These are phyloP conservation scores for Lagorchestes hirsutus DNA, from an alignment of 2,797 vertebrate species.

Conservation along the genomic window DNA sequence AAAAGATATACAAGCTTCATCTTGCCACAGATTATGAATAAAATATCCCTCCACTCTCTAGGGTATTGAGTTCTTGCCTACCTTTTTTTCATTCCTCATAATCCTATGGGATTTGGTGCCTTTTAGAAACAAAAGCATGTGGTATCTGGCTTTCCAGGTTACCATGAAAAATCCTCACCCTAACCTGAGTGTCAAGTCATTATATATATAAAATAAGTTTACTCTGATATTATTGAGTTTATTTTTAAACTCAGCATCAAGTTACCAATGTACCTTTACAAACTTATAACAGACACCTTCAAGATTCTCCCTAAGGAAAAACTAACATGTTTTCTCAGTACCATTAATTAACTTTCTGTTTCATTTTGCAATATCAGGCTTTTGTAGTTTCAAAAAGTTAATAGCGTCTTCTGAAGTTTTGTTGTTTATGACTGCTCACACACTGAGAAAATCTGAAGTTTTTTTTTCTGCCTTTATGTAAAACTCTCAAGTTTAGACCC, in stretches of 20 bases:
- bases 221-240: neutral
- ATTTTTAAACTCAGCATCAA: neutral
- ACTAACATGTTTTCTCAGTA: neutral
- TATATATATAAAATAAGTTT: neutral
- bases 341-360: neutral
- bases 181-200: neutral
- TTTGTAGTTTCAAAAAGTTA: neutral
- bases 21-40: neutral
- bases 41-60: neutral
- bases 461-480: constrained; percentile 17
- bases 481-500: neutral
- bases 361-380: neutral
- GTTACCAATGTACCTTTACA: neutral
- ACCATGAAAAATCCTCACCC: neutral
- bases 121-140: neutral
- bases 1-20: neutral
- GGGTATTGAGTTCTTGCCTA: neutral
- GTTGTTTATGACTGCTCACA: constrained; percentile 37
- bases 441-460: constrained; percentile 2
- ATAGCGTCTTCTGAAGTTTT: constrained; percentile 11
- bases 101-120: neutral
- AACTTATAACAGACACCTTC: neutral
- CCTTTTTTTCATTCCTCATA: neutral
- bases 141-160: neutral
- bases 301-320: neutral